Percentiles rank a stretch among this genome's conserved stretches.
phyloP scores from a whole-genome alignment of 2,888 invertebrate genomes.

The Argynnis bischoffii region DNA sequence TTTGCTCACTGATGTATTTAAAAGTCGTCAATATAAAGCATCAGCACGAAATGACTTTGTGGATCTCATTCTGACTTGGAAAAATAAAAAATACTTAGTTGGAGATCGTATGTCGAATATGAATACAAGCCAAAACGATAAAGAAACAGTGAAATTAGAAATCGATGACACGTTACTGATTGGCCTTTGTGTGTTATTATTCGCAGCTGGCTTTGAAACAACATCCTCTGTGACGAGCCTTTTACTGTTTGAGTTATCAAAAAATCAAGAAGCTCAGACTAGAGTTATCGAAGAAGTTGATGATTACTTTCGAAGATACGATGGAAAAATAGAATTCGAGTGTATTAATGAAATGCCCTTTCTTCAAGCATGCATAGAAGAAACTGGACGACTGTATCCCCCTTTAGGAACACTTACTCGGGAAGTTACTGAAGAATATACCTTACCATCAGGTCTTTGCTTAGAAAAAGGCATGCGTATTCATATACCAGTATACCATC shows the following conservation, averaged over 20 bases:
- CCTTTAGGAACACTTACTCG: conserved; percentile 52
- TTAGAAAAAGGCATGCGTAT: conserved; percentile 56
- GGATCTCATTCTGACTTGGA: conserved; percentile 13
- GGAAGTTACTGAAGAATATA: conserved; percentile 56
- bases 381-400: conserved; percentile 57
- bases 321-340: conserved; percentile 48
- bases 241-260: conserved; percentile 54
- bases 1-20: conserved; percentile 9
- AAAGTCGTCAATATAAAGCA: conserved; percentile 2
- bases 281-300: conserved; percentile 50
- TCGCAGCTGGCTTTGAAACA: conserved; percentile 58
- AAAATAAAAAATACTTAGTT: conserved; percentile 10
- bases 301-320: conserved; percentile 43
- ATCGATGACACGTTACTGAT: conserved; percentile 69
- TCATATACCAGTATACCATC: conserved; percentile 56
- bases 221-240: conserved; percentile 50
- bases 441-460: conserved; percentile 51
- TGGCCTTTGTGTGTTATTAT: conserved; percentile 78
- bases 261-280: conserved; percentile 44
- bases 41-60: conserved; percentile 22
- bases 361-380: conserved; percentile 54
- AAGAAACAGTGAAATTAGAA: conserved; percentile 30
- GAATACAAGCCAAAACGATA: conserved; percentile 34
- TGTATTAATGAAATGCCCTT: conserved; percentile 54
- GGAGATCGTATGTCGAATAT: conserved; percentile 55